Percentiles rank a stretch among this genome's conserved stretches.
Evolutionary conservation across 2,797 vertebrate species (phyloP).

Genomic region (Gymnocypris eckloni): DNA sequence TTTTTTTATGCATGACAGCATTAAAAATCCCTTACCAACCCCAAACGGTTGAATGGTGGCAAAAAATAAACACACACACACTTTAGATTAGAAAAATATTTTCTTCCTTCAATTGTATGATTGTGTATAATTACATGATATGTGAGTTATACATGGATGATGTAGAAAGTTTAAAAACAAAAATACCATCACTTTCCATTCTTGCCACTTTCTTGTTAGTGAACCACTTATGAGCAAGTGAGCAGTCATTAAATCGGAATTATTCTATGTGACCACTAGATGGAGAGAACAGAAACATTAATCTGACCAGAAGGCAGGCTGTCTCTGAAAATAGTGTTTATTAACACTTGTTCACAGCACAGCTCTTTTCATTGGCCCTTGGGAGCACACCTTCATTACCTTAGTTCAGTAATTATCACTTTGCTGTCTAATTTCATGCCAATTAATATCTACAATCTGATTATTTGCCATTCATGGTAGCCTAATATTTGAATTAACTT

Average conservation of each 20-base stretch:
- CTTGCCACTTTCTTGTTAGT: neutral
- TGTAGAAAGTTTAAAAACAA: neutral
- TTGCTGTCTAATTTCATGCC: neutral
- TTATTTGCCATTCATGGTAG: slow-evolving; percentile 16
- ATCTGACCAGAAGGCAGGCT: neutral
- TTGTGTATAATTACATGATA: neutral
- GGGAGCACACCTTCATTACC: neutral
- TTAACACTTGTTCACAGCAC: neutral
- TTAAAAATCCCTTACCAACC: neutral
- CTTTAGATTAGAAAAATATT: neutral
- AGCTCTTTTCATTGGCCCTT: neutral
- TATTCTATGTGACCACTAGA: slow-evolving; percentile 54
- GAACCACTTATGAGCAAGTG: neutral
- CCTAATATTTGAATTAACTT: neutral
- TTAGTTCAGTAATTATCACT: neutral
- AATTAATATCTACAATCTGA: neutral
- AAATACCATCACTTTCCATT: neutral
- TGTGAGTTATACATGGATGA: neutral
- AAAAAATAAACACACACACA: neutral
- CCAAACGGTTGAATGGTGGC: neutral
- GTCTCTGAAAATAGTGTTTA: neutral
- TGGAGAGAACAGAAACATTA: slow-evolving; percentile 50
- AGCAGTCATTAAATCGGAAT: neutral
- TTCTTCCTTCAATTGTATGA: neutral
- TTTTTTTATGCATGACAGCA: no score